Evolutionary conservation across 2,113 vertebrate species (phyloP), one percentile per base, ranked within the genome.

Genomic region (Seriola rivoliana): DNA sequence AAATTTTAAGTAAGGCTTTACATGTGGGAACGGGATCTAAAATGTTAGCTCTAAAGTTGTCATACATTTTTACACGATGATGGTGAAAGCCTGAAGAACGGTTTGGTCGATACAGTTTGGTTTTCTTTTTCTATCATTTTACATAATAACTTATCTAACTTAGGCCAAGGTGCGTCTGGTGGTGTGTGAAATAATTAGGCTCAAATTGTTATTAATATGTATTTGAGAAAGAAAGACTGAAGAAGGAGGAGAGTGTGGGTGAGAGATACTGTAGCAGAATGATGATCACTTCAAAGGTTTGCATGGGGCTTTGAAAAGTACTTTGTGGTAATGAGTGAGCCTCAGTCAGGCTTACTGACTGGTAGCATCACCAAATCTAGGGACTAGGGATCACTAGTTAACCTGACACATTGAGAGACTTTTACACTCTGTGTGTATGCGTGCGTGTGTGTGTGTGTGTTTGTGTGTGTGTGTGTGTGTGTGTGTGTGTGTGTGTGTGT

Each of bases 241-340:
- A 59, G 46, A 62, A 40, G 62, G 63, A 66, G 59, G 82, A 21
- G 23, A 58, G 55, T 25, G 70, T 25, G 7, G 23, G 52, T 66
- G 65, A 71, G 52, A 70, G 54, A 70, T 6, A 25, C 7, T 42
- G 34, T 7, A 72, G 77, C 48, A 69, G 48, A 46, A 11, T 68
- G 65, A 77, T 36, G 34, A 75, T 75, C 59, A 52, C 80, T 89
- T 89, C 85, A 91, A 89, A 88, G 76, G 65, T 75, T 79, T 85
- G 71, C 57, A 52, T 65, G 66, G 29, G 81, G 75, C 83, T 89
- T 85, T 84, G 82, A 90, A 85, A 84, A 62, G 52, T 71, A 75
- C 62, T 68, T 38, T 64, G 55, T 54, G 65, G 40, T 85, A 80
- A 83, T 80, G 82, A 87, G 74, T 25, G 71, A 71, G 60, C 75